Conservation (phyloP, 2,797 vertebrate genomes). For the Xenentodon cancila region DNA sequence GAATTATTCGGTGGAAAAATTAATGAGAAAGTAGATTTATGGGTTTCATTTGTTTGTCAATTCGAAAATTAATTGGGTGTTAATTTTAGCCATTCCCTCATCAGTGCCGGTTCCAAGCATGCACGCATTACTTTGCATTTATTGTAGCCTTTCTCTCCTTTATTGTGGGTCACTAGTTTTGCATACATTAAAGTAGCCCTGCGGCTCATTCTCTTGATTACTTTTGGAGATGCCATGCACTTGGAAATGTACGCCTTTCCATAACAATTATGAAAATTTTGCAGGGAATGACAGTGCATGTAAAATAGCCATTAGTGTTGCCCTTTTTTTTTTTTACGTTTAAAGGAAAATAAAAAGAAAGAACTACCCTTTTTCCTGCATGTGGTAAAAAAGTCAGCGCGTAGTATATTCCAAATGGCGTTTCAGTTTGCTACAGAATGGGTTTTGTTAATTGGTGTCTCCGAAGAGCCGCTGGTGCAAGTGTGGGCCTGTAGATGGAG, state of each 20-base stretch:
- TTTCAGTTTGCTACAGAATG: slow-evolving; percentile 62
- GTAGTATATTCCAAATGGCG: slow-evolving; percentile 69
- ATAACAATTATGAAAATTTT: slow-evolving; percentile 94
- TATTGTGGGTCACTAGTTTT: slow-evolving; percentile 97
- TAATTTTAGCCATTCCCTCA: slow-evolving; percentile 99
- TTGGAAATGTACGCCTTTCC: slow-evolving; percentile 94
- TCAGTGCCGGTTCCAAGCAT: slow-evolving; percentile 91
- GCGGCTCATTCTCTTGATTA: slow-evolving; percentile 97
- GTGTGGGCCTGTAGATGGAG: slow-evolving; percentile 65
- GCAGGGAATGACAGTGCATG: slow-evolving; percentile 86
- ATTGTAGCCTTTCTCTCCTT: slow-evolving; percentile 91
- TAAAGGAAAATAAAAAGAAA: slow-evolving; percentile 18
- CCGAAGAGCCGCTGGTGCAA: slow-evolving; percentile 48
- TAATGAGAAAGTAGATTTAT: slow-evolving; percentile 99
- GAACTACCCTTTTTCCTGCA: slow-evolving; percentile 9
- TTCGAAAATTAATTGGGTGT: slow-evolving; percentile 99
- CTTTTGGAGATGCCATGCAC: slow-evolving; percentile 94
- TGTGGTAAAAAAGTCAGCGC: slow-evolving; percentile 64
- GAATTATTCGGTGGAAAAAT: slow-evolving; percentile 96
- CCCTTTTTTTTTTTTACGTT: slow-evolving; percentile 40
- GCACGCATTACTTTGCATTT: slow-evolving; percentile 94
- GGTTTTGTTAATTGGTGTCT: slow-evolving; percentile 68
- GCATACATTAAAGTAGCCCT: slow-evolving; percentile 98
- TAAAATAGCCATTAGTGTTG: slow-evolving; percentile 79
- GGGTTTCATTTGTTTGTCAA: slow-evolving; percentile 99